Evolutionary conservation across 2,113 vertebrate genomes (phyloP), one percentile per base, ranked within the genome.

Genomic region (Spermophilus dauricus): DNA sequence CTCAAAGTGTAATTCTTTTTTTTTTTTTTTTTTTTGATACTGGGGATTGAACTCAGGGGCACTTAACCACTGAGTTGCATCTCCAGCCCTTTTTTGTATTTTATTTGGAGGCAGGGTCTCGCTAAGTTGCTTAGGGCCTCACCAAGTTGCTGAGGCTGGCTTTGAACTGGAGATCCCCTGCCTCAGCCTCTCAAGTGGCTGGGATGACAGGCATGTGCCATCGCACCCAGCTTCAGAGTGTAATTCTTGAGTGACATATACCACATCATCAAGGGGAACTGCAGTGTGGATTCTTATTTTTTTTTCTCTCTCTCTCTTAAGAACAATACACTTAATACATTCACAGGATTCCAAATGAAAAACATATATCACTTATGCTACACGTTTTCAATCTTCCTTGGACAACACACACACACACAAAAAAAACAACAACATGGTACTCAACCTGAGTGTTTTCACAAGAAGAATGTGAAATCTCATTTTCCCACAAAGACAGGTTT

Each of bases 311-410:
- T n/a, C n/a, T n/a, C n/a, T 96, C 37, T 89, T 89, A 94, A 72
- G 63, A 88, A 61, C 5, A 58, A 91, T 65, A 90, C 18, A 87
- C 93, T 86, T 86, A 96, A 96, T 76, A 92, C 61, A 97, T 61
- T 91, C 83, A 82, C 83, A 95, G 72, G 70, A 93, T 48, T 53
- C 69, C 72, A 93, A 94, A 78, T 32, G 28, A 81, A 96, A 92
- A 37, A 80, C 17, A 91, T n/a, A 12, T 4, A 70, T 61, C 67
- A 73, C 34, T 78, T 88, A 63, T 7, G 34, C 53, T 63, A 73
- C 6, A 73, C n/a, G 51, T 85, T 85, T 80, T 80, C 42, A 14
- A 3, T 86, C 13, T 77, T 97, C 42, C 56, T 67, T 67, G 30
- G 56, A 92, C 69, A 87, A n/a, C n/a, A n/a, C n/a, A n/a, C n/a